Percentiles rank a stretch among this genome's conserved stretches.
These are phyloP conservation scores for Poicephalus meyeri DNA, from an alignment of 2,113 vertebrate genomes.

Conservation along the genomic window DNA sequence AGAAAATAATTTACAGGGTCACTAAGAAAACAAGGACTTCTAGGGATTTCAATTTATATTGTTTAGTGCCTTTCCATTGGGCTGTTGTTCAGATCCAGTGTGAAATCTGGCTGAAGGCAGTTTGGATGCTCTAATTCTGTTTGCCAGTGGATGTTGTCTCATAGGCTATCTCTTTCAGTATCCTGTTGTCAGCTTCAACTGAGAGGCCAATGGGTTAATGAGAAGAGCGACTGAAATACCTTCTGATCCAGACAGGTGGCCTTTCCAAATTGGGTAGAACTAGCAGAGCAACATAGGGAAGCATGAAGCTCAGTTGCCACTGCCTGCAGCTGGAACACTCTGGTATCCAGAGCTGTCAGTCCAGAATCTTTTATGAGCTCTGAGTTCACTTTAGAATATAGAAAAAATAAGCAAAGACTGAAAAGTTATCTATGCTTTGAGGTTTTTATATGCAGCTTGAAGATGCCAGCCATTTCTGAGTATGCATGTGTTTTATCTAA, in stretches of 20 bases:
- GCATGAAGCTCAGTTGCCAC: background rate
- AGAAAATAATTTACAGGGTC: background rate
- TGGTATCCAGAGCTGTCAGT: background rate
- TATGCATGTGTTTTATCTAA: slow-evolving; percentile 53
- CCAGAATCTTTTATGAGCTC: background rate
- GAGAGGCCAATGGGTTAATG: background rate
- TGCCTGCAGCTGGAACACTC: background rate
- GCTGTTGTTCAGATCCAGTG: background rate
- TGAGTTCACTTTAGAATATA: background rate
- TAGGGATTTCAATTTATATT: background rate
- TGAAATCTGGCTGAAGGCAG: background rate
- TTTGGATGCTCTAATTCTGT: background rate
- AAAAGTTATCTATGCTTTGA: background rate
- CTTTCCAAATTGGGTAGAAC: background rate
- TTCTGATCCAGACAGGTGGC: background rate
- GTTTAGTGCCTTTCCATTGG: background rate
- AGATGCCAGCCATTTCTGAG: background rate
- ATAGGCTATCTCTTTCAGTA: background rate
- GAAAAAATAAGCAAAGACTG: background rate
- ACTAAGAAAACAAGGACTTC: background rate
- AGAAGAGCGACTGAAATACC: background rate
- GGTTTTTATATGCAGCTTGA: slow-evolving; percentile 8
- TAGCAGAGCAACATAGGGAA: background rate
- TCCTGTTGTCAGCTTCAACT: background rate
- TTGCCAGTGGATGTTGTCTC: background rate